These are phyloP conservation scores for Netelia melanura DNA, from an alignment of 2,888 invertebrate species.

Conservation along the genomic window DNA sequence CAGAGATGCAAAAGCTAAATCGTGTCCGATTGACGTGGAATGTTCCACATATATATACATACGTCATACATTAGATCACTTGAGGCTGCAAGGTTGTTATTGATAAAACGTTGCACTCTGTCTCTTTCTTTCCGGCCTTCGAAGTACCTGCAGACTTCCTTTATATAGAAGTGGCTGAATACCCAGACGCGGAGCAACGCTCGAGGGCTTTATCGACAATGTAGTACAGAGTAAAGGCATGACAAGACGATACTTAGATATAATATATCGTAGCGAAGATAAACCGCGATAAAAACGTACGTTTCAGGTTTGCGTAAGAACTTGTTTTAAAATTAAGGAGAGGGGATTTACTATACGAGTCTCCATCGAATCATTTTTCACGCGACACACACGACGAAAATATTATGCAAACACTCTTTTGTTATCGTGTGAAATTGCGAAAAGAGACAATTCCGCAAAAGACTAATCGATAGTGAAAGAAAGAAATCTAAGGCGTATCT, in stretches of 20 bases:
- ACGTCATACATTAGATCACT: background rate
- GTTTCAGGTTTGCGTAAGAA: background rate
- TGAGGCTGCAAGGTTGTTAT: slow-evolving; percentile 13
- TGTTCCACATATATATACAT: background rate
- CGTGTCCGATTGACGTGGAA: too few species aligned
- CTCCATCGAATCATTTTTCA: too few species aligned
- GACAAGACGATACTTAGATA: slow-evolving; percentile 26
- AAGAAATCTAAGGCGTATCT: too few species aligned
- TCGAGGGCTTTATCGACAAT: slow-evolving; percentile 27
- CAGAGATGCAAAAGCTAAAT: too few species aligned
- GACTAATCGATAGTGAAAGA: too few species aligned
- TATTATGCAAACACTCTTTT: too few species aligned
- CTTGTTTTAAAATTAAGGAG: background rate
- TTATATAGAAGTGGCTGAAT: slow-evolving; percentile 1
- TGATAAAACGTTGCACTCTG: slow-evolving; percentile 37
- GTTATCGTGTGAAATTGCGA: too few species aligned
- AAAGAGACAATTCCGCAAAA: too few species aligned
- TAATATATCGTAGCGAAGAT: slow-evolving; percentile 1
- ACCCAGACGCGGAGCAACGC: slow-evolving; percentile 18
- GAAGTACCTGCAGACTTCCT: background rate
- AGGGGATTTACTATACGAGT: too few species aligned
- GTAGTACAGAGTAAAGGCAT: slow-evolving; percentile 4
- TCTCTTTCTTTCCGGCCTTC: background rate
- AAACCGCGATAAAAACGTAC: slow-evolving; percentile 16
- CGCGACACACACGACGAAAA: too few species aligned